Conservation (phyloP, 2,113 vertebrate species). For the Marmota flaviventris region DNA sequence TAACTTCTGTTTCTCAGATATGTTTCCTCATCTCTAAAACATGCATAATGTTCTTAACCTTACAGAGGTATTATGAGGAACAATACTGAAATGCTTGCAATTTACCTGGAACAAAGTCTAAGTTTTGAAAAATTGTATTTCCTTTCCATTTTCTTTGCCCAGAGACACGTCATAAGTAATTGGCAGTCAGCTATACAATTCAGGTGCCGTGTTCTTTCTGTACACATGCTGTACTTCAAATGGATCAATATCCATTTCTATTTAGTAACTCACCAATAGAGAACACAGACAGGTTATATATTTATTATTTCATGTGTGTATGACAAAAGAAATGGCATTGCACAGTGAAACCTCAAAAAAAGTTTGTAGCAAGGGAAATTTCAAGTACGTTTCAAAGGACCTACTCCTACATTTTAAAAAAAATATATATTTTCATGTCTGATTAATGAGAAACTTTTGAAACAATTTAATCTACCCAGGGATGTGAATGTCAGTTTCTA, state of each 20-base stretch:
- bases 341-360: conserved; percentile 15
- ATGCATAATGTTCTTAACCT: background rate
- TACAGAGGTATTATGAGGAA: background rate
- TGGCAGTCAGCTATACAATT: background rate
- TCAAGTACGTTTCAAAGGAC: conserved; percentile 54
- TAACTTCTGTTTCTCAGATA: background rate
- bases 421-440: conserved; percentile 65
- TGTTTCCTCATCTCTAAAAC: background rate
- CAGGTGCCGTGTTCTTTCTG: background rate
- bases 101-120: background rate
- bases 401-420: background rate
- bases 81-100: background rate
- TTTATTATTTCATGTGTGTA: background rate
- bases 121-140: background rate
- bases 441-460: conserved; percentile 83
- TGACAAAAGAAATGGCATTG: background rate
- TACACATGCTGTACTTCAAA: background rate
- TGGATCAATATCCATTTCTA: background rate
- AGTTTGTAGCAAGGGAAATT: conserved; percentile 34
- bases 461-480: conserved; percentile 83
- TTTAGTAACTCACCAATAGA: background rate
- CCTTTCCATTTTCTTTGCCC: background rate
- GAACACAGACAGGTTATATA: background rate
- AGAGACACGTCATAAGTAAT: background rate
- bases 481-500: conserved; percentile 78